phyloP scores from a whole-genome alignment of 2,797 vertebrate genomes.

The Momotus momota region DNA sequence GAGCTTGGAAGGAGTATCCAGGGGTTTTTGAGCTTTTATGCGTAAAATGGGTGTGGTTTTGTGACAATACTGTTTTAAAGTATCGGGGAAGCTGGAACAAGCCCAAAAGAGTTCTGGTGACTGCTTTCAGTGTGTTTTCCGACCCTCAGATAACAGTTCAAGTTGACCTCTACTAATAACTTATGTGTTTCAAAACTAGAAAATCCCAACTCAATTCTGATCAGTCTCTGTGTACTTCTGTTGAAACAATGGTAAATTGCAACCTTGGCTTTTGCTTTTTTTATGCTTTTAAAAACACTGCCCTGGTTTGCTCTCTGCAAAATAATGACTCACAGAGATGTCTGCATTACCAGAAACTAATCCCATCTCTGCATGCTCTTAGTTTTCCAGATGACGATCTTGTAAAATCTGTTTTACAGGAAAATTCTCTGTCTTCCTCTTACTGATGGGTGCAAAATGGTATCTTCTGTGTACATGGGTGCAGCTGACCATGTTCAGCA shows the following conservation, averaged over 20 bases:
- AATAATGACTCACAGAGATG: background rate
- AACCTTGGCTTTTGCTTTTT: background rate
- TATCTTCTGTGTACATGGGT: background rate
- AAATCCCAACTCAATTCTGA: background rate
- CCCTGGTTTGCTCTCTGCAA: background rate
- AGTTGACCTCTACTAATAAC: background rate
- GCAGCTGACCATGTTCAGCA: background rate
- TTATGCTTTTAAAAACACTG: background rate
- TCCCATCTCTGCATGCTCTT: background rate
- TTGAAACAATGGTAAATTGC: background rate
- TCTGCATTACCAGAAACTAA: background rate
- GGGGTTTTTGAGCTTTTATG: background rate
- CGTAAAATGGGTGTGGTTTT: background rate
- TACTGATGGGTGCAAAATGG: background rate
- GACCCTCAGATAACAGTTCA: background rate
- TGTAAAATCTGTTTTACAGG: conserved; percentile 31
- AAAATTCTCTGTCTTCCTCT: background rate
- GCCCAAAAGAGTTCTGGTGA: background rate
- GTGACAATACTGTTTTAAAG: background rate
- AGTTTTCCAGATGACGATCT: background rate
- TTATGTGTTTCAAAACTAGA: background rate
- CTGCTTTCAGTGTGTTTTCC: background rate
- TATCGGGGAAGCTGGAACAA: background rate
- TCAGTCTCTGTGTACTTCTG: background rate
- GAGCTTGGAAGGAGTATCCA: background rate